Base-by-base conservation (phyloP, 2,797 vertebrate genomes). In the Nannoperca australis region DNA sequence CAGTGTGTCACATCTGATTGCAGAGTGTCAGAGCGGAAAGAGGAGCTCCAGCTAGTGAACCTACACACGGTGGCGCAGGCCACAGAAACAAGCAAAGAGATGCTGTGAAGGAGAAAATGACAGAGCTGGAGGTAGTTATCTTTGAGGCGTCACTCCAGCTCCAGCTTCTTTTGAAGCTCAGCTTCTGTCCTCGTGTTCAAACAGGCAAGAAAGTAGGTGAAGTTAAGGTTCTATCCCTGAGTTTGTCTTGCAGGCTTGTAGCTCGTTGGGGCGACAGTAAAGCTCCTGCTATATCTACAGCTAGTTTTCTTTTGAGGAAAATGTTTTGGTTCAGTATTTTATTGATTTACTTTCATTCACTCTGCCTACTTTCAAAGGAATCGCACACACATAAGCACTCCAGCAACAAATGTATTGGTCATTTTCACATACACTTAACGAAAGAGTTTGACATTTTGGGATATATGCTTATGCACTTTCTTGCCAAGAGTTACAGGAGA, bases 1-100 rank as follows among this genome's bases (percentile, higher is more conserved):
- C 83, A 70, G 84, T 47, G 73, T 83, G 88, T 93, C 89, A 91
- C 87, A 84, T 92, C 83, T 91, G 87, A 92, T 92, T 89, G 85
- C 85, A 45, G 78, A 84, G 86, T 83, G 89, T 91, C 88, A 82
- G 85, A 82, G 88, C 60, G n/a, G 79, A 88, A 85, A 79, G 84
- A 69, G 72, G 66, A 79, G 88, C 50, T 70, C 66, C 72, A 56
- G 78, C 78, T 20, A 77, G 73, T 53, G 73, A 83, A 83, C 61
- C 55, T 58, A 67, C 66, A 66, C 70, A 24, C 65, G 0, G 45
- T 51, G 0, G 17, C 45, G 20, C 76, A 40, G 61, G 65, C 73
- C 42, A 27, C 27, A 51, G 71, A 85, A 83, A 86, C 83, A 79
- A 79, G 83, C 62, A 56, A 76, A 70, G 60, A 59, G 66, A 64